phyloP scores from a whole-genome alignment of 2,888 invertebrate genomes.

The Serrognathus titanus region DNA sequence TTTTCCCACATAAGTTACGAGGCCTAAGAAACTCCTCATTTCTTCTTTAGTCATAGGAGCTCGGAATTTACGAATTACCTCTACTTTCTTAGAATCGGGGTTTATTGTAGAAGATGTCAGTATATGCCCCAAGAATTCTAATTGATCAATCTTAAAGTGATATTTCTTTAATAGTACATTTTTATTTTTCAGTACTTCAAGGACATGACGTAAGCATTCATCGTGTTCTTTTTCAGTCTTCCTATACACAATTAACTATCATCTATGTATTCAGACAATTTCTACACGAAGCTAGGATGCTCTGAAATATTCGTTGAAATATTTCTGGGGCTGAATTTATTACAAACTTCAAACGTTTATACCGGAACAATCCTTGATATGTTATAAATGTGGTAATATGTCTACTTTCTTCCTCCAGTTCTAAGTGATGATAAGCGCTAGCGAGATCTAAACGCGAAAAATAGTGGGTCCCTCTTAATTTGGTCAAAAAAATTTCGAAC shows the following conservation, averaged over 20 bases:
- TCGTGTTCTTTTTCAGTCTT: conserved; percentile 31
- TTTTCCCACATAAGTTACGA: conserved; percentile 26
- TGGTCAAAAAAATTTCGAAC: conserved; percentile 10
- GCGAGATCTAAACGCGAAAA: conserved; percentile 27
- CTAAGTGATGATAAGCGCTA: conserved; percentile 34
- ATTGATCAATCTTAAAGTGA: neutral
- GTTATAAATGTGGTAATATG: conserved; percentile 20
- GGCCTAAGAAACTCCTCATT: conserved; percentile 19
- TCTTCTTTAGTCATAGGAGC: neutral
- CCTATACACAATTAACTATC: conserved; percentile 35
- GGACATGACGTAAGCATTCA: conserved; percentile 24
- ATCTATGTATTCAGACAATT: conserved; percentile 29
- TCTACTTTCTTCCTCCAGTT: conserved; percentile 8
- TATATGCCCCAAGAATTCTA: neutral
- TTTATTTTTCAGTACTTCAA: conserved; percentile 25
- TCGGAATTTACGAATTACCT: no score
- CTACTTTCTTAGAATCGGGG: no score
- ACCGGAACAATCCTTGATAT: conserved; percentile 14
- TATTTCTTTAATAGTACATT: conserved; percentile 31
- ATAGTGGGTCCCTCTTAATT: conserved; percentile 24
- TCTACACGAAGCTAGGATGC: conserved; percentile 29
- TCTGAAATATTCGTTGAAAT: conserved; percentile 33
- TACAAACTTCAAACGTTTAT: conserved; percentile 41
- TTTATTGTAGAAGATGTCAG: no score
- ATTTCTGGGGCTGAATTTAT: conserved; percentile 36